Conservation (phyloP, 2,113 vertebrate species). For the Philantomba maxwellii region DNA sequence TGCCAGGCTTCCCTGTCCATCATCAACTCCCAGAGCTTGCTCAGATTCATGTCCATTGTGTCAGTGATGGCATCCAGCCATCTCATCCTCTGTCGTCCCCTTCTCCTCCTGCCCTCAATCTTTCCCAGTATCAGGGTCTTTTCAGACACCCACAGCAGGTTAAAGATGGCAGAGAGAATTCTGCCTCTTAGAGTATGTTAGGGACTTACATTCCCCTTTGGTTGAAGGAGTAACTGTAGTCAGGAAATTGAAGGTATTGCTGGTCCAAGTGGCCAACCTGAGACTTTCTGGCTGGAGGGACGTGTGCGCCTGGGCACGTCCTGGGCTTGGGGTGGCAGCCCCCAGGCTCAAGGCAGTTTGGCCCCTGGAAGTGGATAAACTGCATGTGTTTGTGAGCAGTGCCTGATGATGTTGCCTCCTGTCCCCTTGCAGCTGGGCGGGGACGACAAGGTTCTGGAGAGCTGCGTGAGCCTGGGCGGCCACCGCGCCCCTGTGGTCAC, state of each 20-base stretch:
- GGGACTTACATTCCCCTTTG: background rate
- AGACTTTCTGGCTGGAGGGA: background rate
- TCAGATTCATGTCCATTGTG: background rate
- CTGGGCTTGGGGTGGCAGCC: background rate
- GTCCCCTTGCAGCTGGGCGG: constrained; percentile 83
- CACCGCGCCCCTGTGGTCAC: constrained; percentile 97
- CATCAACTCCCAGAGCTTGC: background rate
- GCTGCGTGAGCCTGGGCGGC: constrained; percentile 89
- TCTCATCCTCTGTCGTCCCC: background rate
- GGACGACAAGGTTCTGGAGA: constrained; percentile 87
- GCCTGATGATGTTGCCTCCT: background rate
- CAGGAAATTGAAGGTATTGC: background rate
- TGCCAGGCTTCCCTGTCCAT: background rate
- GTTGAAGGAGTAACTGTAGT: background rate
- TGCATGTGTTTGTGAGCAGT: background rate
- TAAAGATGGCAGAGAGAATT: background rate
- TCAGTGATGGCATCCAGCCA: background rate
- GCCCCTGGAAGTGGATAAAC: background rate
- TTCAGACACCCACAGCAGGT: background rate
- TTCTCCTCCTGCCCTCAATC: background rate
- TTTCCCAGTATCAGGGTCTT: background rate
- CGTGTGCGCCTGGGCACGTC: accelerated
- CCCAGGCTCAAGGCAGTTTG: background rate
- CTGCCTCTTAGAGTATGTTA: background rate
- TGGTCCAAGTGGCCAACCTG: background rate